Percentiles rank a stretch among this genome's conserved stretches.
Conservation (phyloP, 1,140 invertebrate genomes). For the Eulimnadia texana region DNA sequence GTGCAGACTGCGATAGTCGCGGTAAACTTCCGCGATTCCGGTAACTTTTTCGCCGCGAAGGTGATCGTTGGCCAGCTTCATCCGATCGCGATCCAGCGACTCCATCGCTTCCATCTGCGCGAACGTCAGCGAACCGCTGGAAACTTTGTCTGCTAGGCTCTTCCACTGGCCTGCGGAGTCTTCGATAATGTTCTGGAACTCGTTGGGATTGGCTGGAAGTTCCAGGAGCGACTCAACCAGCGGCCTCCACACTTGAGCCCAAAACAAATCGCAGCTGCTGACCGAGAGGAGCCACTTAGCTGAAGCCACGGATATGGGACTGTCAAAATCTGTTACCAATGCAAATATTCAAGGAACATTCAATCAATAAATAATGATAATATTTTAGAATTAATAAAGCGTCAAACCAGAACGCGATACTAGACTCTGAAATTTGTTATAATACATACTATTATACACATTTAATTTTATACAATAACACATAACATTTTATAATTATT, state of each 20-base stretch:
- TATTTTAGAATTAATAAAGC: too few species aligned
- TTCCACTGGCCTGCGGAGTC: not conserved
- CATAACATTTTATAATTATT: too few species aligned
- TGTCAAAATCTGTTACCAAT: too few species aligned
- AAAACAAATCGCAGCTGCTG: not conserved
- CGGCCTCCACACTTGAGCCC: not conserved
- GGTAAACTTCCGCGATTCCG: not conserved
- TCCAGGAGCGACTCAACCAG: not conserved
- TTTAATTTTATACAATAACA: too few species aligned
- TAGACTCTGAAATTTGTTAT: too few species aligned
- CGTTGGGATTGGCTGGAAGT: not conserved
- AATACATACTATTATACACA: too few species aligned
- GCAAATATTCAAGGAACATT: too few species aligned
- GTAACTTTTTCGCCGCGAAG: not conserved
- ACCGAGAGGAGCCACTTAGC: not conserved
- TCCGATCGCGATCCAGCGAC: not conserved
- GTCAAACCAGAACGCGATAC: too few species aligned
- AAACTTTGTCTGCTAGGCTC: not conserved
- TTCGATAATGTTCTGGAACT: not conserved
- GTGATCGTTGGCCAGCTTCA: not conserved
- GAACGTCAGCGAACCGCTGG: not conserved
- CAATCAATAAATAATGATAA: too few species aligned
- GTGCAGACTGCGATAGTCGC: not conserved
- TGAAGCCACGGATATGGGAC: not conserved
- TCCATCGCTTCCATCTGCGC: not conserved